Percentiles rank a stretch among this genome's conserved stretches.
phyloP scores from a whole-genome alignment of 2,888 invertebrate genomes.

The Eristalis arbustorum region DNA sequence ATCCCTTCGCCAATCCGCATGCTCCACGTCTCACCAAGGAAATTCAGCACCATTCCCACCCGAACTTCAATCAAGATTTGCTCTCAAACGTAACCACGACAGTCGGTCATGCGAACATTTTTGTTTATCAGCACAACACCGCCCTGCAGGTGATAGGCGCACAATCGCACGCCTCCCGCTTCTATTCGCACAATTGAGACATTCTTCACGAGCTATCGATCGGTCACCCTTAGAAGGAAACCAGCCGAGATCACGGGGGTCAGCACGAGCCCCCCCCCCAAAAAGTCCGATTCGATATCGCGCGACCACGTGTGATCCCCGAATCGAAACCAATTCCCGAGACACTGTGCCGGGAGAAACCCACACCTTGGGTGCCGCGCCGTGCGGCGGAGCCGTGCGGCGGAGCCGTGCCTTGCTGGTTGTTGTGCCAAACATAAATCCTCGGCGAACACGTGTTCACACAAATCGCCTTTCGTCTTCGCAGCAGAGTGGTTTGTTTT shows the following conservation, averaged over 20 bases:
- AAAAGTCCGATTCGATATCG: background rate
- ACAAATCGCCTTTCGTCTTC: constrained; percentile 41
- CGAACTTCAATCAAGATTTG: background rate
- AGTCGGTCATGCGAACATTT: background rate
- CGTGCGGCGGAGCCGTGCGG: background rate
- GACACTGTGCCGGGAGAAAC: constrained; percentile 24
- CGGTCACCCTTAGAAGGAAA: constrained; percentile 19
- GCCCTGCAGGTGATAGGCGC: background rate
- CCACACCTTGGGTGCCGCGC: constrained; percentile 21
- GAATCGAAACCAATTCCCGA: constrained; percentile 9
- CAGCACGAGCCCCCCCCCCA: background rate
- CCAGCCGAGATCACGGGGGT: constrained; percentile 9
- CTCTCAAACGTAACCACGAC: background rate
- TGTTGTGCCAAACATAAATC: constrained; percentile 32
- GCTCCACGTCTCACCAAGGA: background rate
- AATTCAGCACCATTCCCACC: background rate
- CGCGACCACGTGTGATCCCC: constrained; percentile 8
- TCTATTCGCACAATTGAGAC: constrained; percentile 9
- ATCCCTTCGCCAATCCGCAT: too few relatives aligned
- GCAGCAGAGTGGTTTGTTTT: constrained; percentile 31
- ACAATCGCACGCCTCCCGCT: background rate
- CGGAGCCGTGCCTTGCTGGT: background rate
- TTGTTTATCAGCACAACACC: background rate
- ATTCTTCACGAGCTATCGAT: constrained; percentile 14
- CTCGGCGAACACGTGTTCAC: constrained; percentile 57